A percentile compares a stretch with the other conserved stretches of the same genome.
These are phyloP conservation scores for Scrobipalpa costella DNA, from an alignment of 2,888 invertebrate genomes.

Conservation along the genomic window DNA sequence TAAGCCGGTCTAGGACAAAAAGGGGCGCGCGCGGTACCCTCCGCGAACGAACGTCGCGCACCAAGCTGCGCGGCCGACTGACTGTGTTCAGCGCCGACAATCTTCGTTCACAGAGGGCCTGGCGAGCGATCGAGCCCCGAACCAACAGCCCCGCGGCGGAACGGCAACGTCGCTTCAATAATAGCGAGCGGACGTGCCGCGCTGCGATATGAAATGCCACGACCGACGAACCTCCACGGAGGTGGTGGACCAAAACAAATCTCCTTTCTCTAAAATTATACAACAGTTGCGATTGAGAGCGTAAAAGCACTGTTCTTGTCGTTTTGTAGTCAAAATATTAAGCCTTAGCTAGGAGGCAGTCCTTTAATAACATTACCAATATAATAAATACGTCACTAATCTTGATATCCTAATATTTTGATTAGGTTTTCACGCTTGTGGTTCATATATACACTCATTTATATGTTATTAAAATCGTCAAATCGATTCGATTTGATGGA, in stretches of 20 bases:
- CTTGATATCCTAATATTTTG: no score
- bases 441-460: background rate
- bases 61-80: slow-evolving; percentile 80
- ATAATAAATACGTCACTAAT: no score
- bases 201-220: slow-evolving; percentile 73
- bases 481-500: slow-evolving; percentile 2
- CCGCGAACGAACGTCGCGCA: slow-evolving; percentile 78
- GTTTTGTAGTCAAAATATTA: slow-evolving; percentile 33
- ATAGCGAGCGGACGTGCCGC: slow-evolving; percentile 67
- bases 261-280: slow-evolving; percentile 80
- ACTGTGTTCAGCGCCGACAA: slow-evolving; percentile 59
- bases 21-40: slow-evolving; percentile 65
- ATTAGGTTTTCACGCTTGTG: no score
- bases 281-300: slow-evolving; percentile 65
- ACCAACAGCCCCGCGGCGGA: slow-evolving; percentile 52
- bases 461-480: background rate
- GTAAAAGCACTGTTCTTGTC: slow-evolving; percentile 49
- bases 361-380: no score
- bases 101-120: slow-evolving; percentile 46
- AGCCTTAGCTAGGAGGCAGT: background rate
- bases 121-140: slow-evolving; percentile 60
- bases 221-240: slow-evolving; percentile 61
- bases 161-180: slow-evolving; percentile 74
- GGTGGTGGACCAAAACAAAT: slow-evolving; percentile 79
- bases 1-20: slow-evolving; percentile 45